Evolutionary conservation across 37 sponge, comb jelly and placozoan species (phyloP).

Genomic region (Crambe crambe): DNA sequence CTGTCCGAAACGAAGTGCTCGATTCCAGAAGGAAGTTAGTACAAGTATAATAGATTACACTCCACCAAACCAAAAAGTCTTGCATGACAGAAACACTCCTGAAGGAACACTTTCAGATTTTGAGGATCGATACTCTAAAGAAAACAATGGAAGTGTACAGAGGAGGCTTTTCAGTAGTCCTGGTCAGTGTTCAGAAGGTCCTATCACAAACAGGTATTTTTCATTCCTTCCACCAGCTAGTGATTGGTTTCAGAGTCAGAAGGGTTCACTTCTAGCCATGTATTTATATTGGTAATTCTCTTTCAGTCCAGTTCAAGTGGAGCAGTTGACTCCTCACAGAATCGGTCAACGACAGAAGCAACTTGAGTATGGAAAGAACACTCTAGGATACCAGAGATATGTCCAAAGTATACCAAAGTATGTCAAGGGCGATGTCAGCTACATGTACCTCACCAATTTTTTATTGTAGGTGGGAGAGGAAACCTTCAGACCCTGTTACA

Average conservation of each 20-base stretch:
- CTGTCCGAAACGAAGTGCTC: constrained; percentile 23
- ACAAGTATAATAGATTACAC: neutral
- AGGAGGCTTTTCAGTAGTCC: constrained; percentile 15
- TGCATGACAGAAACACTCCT: neutral
- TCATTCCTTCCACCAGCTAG: neutral
- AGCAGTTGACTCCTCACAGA: constrained; percentile 41
- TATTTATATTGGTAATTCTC: neutral
- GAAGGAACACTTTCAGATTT: neutral
- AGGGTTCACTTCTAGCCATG: neutral
- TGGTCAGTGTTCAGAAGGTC: neutral
- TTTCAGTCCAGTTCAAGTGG: neutral
- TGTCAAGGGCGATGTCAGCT: neutral
- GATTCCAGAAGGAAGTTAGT: neutral
- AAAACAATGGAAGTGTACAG: neutral
- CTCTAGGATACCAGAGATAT: constrained; percentile 84
- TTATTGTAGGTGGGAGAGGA: constrained; percentile 55
- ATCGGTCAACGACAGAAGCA: constrained; percentile 87
- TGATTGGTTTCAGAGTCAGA: no score
- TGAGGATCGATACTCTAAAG: neutral
- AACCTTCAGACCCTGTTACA: constrained; percentile 62
- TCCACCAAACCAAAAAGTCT: neutral
- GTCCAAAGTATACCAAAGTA: constrained; percentile 70
- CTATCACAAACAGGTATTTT: neutral
- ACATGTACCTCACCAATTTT: neutral
- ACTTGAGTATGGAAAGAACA: constrained; percentile 93